Percentiles rank a stretch among this genome's conserved stretches.
These are phyloP conservation scores for Drosophila ustulata DNA, from an alignment of 2,888 invertebrate genomes.

Conservation along the genomic window DNA sequence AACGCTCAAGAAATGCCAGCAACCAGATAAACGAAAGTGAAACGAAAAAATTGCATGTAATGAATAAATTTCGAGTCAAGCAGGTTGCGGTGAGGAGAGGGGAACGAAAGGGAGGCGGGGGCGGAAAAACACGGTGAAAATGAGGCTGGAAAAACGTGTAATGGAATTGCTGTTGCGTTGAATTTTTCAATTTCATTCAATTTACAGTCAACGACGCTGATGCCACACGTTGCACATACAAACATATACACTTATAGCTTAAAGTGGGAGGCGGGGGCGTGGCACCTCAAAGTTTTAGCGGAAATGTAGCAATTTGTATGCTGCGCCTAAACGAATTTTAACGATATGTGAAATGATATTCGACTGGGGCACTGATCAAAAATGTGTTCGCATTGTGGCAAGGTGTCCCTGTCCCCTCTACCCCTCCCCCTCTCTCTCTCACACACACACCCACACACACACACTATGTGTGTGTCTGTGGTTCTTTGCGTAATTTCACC, in stretches of 20 bases:
- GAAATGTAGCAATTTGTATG: conserved; percentile 83
- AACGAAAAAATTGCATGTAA: conserved; percentile 80
- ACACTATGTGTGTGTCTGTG: conserved; percentile 16
- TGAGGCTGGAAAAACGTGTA: conserved; percentile 75
- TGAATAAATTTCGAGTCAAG: conserved; percentile 78
- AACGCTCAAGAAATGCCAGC: conserved; percentile 48
- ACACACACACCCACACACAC: background rate
- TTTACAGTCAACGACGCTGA: conserved; percentile 69
- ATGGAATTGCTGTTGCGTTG: conserved; percentile 80
- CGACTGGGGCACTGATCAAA: conserved; percentile 74
- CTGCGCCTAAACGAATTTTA: conserved; percentile 82
- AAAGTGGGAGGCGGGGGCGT: conserved; percentile 36
- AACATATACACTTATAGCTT: conserved; percentile 15
- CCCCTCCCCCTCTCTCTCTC: background rate
- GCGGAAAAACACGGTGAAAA: conserved; percentile 70
- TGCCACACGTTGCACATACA: conserved; percentile 54
- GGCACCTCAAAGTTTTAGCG: conserved; percentile 58
- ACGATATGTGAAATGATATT: conserved; percentile 83
- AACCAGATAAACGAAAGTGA: conserved; percentile 76
- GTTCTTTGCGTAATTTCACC: conserved; percentile 58
- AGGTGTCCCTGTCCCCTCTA: background rate
- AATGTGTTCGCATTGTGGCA: conserved; percentile 52
- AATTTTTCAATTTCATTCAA: conserved; percentile 84
- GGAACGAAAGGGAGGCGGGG: conserved; percentile 6
- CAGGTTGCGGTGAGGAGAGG: conserved; percentile 3